phyloP scores from a whole-genome alignment of 2,797 vertebrate species.

The Perodicticus potto region DNA sequence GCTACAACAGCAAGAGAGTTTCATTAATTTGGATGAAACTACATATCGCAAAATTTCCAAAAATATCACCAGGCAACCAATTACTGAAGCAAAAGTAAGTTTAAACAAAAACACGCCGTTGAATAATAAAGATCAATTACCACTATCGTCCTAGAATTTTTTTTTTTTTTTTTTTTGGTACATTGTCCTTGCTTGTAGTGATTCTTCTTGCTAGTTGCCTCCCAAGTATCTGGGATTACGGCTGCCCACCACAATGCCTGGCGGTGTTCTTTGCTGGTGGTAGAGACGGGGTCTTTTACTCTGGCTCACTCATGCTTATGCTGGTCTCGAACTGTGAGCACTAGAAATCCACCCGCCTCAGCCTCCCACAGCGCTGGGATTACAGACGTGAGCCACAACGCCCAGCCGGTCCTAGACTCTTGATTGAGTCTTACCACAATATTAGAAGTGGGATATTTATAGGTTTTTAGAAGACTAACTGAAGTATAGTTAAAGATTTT shows the following conservation, averaged over 20 bases:
- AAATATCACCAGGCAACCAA: not conserved
- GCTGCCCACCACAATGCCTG: no score
- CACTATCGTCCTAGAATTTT: not conserved
- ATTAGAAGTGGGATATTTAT: not conserved
- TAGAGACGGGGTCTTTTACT: no score
- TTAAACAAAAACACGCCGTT: not conserved
- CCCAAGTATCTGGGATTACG: no score
- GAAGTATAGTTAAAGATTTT: not conserved
- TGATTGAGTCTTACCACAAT: not conserved
- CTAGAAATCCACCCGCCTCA: no score
- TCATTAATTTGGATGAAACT: not conserved
- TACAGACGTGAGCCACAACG: no score
- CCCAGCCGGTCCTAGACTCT: not conserved
- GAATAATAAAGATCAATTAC: not conserved
- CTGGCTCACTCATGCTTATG: no score
- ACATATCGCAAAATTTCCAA: not conserved
- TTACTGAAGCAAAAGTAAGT: not conserved
- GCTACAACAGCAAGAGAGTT: not conserved
- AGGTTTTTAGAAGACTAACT: not conserved
- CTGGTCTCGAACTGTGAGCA: no score
- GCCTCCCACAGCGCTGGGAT: no score
- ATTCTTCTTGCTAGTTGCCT: no score
- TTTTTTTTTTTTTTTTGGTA: no score
- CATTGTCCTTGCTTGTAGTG: no score
- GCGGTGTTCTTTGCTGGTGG: no score